Evolutionary conservation across 2,797 vertebrate genomes (phyloP).

Genomic region (Vultur gryphus): DNA sequence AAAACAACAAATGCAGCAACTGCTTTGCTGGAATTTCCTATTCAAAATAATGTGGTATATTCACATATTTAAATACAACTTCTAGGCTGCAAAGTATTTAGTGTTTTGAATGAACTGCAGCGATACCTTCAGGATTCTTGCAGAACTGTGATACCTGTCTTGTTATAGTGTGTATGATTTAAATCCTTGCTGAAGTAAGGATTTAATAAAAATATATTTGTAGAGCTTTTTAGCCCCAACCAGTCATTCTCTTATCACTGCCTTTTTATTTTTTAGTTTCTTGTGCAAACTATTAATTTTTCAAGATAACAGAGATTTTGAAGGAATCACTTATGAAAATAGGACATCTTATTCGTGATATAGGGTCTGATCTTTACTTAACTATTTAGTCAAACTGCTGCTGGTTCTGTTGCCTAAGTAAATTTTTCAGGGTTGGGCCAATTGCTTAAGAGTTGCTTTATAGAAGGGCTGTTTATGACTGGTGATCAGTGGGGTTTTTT

Average conservation of each 20-base stretch:
- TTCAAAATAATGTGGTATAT: constrained; percentile 50
- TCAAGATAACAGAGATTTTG: neutral
- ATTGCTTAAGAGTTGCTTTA: neutral
- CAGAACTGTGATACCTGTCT: neutral
- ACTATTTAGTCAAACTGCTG: neutral
- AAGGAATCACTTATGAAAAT: neutral
- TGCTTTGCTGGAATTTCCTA: constrained; percentile 61
- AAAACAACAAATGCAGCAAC: constrained; percentile 32
- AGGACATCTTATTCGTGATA: neutral
- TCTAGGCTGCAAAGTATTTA: neutral
- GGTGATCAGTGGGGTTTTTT: neutral
- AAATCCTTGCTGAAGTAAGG: neutral
- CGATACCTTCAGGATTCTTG: neutral
- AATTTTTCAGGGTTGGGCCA: neutral
- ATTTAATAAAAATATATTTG: neutral
- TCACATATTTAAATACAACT: constrained; percentile 1
- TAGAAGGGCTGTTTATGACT: neutral
- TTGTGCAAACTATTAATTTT: neutral
- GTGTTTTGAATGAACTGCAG: neutral
- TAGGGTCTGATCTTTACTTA: neutral
- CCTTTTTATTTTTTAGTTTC: neutral
- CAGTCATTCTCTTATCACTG: neutral
- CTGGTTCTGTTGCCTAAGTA: neutral
- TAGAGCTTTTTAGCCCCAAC: neutral
- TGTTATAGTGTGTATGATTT: neutral